A percentile compares a stretch with the other conserved stretches of the same genome.
Conservation (phyloP, 2,113 vertebrate species). For the Melanerpes formicivorus region DNA sequence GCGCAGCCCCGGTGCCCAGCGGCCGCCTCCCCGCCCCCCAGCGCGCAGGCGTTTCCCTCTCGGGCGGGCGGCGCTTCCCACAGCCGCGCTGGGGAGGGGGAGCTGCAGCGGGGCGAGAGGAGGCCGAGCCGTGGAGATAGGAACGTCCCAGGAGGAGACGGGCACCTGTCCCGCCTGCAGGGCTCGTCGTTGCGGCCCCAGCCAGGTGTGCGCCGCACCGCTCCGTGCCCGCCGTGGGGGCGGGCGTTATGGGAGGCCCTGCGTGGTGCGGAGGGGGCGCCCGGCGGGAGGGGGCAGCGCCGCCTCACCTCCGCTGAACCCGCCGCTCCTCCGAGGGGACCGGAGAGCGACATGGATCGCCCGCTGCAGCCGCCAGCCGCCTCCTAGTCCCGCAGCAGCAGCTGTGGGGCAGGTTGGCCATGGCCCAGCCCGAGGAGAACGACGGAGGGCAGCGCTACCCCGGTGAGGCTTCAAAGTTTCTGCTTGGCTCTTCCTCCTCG, state of each 20-base stretch:
- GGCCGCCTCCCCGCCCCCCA: not conserved
- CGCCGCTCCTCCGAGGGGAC: not conserved
- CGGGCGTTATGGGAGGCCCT: not conserved
- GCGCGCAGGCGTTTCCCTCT: constrained; percentile 17
- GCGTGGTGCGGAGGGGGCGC: not conserved
- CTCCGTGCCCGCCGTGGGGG: not conserved
- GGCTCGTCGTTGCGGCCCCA: not conserved
- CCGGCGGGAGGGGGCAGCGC: not conserved
- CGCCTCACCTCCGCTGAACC: not conserved
- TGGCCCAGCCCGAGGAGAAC: constrained; percentile 46
- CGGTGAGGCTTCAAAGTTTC: constrained; percentile 35
- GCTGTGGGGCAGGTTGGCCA: constrained; percentile 10
- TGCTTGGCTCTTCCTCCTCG: not conserved
- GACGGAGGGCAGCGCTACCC: constrained; percentile 21
- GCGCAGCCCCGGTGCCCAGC: not conserved
- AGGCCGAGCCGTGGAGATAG: not conserved
- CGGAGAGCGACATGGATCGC: not conserved
- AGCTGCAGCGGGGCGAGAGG: not conserved
- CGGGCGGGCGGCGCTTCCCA: not conserved
- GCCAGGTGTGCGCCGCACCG: not conserved
- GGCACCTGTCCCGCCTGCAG: not conserved
- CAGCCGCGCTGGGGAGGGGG: not conserved
- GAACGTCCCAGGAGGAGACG: not conserved
- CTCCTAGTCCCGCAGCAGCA: constrained; percentile 8
- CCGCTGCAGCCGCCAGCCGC: not conserved